Base-by-base conservation (phyloP, 2,888 invertebrate species). In the Oscheius sp. region DNA sequence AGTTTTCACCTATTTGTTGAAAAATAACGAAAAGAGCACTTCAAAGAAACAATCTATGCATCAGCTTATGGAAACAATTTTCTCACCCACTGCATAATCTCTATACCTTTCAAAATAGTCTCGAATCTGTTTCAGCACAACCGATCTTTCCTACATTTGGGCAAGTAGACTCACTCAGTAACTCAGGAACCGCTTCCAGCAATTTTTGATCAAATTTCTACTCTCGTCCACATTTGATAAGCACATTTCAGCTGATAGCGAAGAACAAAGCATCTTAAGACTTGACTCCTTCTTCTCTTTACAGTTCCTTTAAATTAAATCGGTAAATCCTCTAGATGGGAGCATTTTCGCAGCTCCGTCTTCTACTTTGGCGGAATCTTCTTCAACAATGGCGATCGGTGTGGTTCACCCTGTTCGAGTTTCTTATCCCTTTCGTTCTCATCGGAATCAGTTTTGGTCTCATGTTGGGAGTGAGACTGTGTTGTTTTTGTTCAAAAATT, bases 351-450 rank as follows among this genome's bases (percentile, higher is more conserved):
- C 87, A 87, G 76, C 75, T 87, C 47, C 76, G 84, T 57, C 77
- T 87, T 53, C 76, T 87, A 60, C 73, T 87, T 66, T 87, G 87
- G 87, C 86, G 86, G 72, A 87, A 87, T 66, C 74, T 77, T 60
- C 66, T 85, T 5, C 79, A 77, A 42, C 87, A 87, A 73, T 55
- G 75, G 32, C 68, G 81, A 13, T 81, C 80, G 1, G 77, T 76
- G 13, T 81, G 83, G 83, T 86, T 86, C 63, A 86, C 86, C 5
- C 66, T 80, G 1, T 77, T 86, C 35, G 86, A 86, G 58, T 76
- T 86, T 33, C 71, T 84, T 50, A 79, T 86, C 2, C 86, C 86
- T 9, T 73, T 85, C 33, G 70, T 84, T 70, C 78, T 86, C 21
- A 82, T 86, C 63, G 84, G 83, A n/a, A 76, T 79, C n/a, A 75